Base-by-base conservation (phyloP, 92 coral and sea anemone genomes). In the Scolanthus callimorphus region DNA sequence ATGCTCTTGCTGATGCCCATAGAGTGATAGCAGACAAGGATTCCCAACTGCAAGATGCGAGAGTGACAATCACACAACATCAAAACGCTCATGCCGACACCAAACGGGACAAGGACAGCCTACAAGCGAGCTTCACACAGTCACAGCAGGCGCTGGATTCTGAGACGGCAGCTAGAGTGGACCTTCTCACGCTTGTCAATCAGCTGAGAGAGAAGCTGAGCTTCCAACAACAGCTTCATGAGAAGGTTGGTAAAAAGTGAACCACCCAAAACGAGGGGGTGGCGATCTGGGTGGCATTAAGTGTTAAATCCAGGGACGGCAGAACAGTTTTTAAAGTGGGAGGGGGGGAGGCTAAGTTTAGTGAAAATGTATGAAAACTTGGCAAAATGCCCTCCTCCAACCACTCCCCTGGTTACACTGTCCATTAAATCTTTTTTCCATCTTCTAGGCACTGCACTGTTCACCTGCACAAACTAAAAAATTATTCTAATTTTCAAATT, bases 81-180 rank as follows among this genome's bases (percentile, higher is more conserved):
- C 95, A 88, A 74, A 91, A 91, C 69, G 80, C 91, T 0, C 97
- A 91, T 67, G 80, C 79, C 80, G 97, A 91, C 46, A 91, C 97
- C 31, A 84, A 84, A 51, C 82, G 89, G 11, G 97, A 91, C 44
- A 65, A 96, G 27, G 92, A 91, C 45, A 77, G 70, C 31, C 77
- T 91, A 21, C 88, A 86, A 17, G 20, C 91, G 2, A 63, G 88
- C 21, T 71, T 91, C 37, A 88, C 90, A 0, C 88, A 88, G 55
- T 87, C 96, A 15, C 97, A 88, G 56, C 96, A 91, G 17, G 96
- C 90, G 6, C 53, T 91, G 48, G 97, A 91, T 25, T 74, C 70
- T 3, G 97, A 91, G 51, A 63, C 76, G 15, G 96, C 97, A 0
- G 86, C 91, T 6, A 78, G 85, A 27, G 81, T 76, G 10, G 88